Evolutionary conservation across 1,140 invertebrate species (phyloP).

Genomic region (Brachionus calyciflorus): DNA sequence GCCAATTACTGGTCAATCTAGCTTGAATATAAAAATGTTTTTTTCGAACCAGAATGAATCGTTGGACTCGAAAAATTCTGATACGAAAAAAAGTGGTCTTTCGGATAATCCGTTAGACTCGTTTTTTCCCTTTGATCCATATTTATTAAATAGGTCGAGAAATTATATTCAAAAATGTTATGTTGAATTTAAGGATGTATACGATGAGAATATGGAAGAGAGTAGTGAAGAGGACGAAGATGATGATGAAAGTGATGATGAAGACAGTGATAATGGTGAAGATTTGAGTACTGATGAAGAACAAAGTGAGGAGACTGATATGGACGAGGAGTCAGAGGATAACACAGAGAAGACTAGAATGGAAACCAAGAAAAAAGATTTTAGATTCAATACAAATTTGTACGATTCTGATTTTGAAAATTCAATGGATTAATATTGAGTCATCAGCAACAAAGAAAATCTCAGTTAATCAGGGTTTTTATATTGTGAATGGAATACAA

Average conservation of each 20-base stretch:
- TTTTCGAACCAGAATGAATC: conserved; percentile 49
- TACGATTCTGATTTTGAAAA: conserved; percentile 23
- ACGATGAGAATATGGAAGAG: conserved; percentile 47
- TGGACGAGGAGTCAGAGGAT: neutral
- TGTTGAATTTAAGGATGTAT: conserved; percentile 44
- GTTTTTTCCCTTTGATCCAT: conserved; percentile 80
- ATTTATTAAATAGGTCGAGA: conserved; percentile 66
- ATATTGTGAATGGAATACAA: no score
- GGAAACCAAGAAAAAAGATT: neutral
- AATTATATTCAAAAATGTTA: conserved; percentile 45
- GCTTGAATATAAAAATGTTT: conserved; percentile 48
- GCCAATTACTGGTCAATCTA: conserved; percentile 54
- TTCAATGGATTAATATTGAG: conserved; percentile 36
- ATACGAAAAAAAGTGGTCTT: conserved; percentile 51
- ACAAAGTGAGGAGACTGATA: neutral
- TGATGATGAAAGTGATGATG: conserved; percentile 14
- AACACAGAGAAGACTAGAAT: neutral
- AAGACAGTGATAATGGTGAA: conserved; percentile 13
- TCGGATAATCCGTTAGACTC: conserved; percentile 65
- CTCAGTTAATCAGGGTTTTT: no score
- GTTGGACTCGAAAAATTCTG: neutral
- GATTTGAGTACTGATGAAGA: neutral
- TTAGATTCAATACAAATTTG: neutral
- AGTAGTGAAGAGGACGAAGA: conserved; percentile 15
- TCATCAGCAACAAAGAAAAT: no score